Conservation (phyloP, 1,140 invertebrate species). For the Centruroides sculpturatus region DNA sequence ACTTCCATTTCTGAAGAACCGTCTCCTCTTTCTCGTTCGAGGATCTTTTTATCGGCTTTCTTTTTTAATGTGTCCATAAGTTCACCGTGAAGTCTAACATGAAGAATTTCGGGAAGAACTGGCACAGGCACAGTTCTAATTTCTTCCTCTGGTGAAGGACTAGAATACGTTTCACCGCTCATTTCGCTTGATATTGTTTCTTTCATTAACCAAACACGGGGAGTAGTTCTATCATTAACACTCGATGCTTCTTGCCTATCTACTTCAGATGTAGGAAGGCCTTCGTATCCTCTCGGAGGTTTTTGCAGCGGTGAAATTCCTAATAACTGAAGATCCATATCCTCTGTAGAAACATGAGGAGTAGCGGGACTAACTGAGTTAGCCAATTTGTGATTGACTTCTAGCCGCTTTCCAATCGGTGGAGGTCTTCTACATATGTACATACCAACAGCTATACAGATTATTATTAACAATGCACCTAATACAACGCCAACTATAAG, state of each 20-base stretch:
- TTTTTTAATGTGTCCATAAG: constrained; percentile 7
- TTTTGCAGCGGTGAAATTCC: constrained; percentile 41
- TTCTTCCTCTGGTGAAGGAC: not conserved
- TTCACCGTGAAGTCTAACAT: constrained; percentile 12
- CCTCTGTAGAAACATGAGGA: constrained; percentile 6
- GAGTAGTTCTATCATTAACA: not conserved
- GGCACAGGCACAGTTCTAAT: not conserved
- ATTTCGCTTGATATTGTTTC: not conserved
- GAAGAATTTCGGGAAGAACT: constrained; percentile 4
- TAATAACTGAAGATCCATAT: constrained; percentile 12
- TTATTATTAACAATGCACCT: constrained; percentile 44
- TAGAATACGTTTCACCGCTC: not conserved
- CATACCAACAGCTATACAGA: constrained; percentile 54
- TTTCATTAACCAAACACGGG: constrained; percentile 6
- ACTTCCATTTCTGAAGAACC: constrained; percentile 16
- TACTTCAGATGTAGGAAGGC: not conserved
- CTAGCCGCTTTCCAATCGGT: constrained; percentile 5
- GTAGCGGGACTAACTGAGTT: constrained; percentile 8
- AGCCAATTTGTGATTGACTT: constrained; percentile 13
- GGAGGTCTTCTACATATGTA: constrained; percentile 7
- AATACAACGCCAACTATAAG: constrained; percentile 59
- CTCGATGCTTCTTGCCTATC: not conserved
- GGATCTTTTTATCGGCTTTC: constrained; percentile 1
- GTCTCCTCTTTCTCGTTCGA: constrained; percentile 13
- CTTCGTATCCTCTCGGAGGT: constrained; percentile 22